phyloP scores from a whole-genome alignment of 2,113 vertebrate species.

The Gopherus evgoodei region DNA sequence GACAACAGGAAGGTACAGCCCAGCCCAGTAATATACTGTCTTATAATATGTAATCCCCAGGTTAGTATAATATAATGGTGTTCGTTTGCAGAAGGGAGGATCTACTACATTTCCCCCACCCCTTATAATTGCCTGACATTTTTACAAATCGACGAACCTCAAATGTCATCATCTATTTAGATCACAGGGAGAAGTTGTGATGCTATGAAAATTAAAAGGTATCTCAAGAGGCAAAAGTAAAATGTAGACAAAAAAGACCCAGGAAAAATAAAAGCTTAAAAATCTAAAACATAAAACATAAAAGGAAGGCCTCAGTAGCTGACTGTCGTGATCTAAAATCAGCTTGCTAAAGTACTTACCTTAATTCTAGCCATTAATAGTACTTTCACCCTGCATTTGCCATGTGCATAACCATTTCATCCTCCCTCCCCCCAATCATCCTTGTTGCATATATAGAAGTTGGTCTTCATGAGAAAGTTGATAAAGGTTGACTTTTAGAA shows the following conservation, averaged over 20 bases:
- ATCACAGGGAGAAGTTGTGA: conserved; percentile 43
- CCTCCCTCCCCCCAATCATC: background rate
- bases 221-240: conserved; percentile 55
- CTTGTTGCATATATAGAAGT: background rate
- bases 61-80: conserved; percentile 17
- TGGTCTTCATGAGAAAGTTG: conserved; percentile 18
- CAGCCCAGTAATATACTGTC: background rate
- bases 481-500: conserved; percentile 61
- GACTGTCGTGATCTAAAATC: conserved; percentile 1
- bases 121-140: conserved; percentile 64
- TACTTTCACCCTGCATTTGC: background rate
- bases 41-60: conserved; percentile 20
- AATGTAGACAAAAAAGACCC: background rate
- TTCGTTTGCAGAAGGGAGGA: conserved; percentile 11
- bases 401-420: background rate
- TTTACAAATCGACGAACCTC: conserved; percentile 67
- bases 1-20: background rate
- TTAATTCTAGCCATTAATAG: background rate
- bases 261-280: conserved; percentile 12
- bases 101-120: conserved; percentile 43
- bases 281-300: background rate
- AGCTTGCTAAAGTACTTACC: background rate
- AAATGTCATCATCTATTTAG: conserved; percentile 71
- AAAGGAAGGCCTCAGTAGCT: background rate
- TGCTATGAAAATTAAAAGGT: conserved; percentile 55